Conservation (phyloP, 1,140 invertebrate species). For the Palaemon carinicauda region DNA sequence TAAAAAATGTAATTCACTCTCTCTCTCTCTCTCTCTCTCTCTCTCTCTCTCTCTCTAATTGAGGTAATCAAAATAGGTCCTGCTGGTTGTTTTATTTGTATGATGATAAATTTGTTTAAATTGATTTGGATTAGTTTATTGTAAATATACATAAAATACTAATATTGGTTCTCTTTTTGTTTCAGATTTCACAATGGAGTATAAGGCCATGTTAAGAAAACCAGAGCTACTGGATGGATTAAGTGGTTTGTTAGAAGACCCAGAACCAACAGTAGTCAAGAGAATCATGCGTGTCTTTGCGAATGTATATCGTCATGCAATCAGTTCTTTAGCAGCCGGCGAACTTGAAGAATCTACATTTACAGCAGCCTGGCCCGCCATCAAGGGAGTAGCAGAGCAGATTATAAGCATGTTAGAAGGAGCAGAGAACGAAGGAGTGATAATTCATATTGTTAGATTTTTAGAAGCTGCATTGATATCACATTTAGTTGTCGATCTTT, state of each 20-base stretch:
- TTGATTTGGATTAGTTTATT: too few relatives aligned
- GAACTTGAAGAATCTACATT: slow-evolving; percentile 48
- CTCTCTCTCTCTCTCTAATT: not conserved
- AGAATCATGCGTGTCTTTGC: slow-evolving; percentile 56
- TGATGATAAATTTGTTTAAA: too few relatives aligned
- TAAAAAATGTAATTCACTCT: not conserved
- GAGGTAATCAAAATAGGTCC: too few relatives aligned
- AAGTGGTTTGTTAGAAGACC: slow-evolving; percentile 45
- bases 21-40: not conserved
- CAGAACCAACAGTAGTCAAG: slow-evolving; percentile 48
- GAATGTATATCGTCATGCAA: slow-evolving; percentile 57
- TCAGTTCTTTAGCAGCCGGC: slow-evolving; percentile 37
- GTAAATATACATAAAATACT: too few relatives aligned
- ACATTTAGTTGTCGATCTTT: slow-evolving; percentile 43
- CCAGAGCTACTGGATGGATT: slow-evolving; percentile 43
- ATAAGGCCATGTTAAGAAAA: slow-evolving; percentile 47
- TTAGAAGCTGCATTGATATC: slow-evolving; percentile 54
- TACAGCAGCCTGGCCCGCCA: slow-evolving; percentile 33
- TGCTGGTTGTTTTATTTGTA: too few relatives aligned
- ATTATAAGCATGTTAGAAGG: slow-evolving; percentile 38
- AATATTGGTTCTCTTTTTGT: slow-evolving; percentile 2
- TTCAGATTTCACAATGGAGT: slow-evolving; percentile 55
- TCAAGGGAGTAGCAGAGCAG: slow-evolving; percentile 42
- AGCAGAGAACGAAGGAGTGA: slow-evolving; percentile 49
- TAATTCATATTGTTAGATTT: slow-evolving; percentile 50